Evolutionary conservation across 2,888 invertebrate genomes (phyloP).

Genomic region (Halictus ligatus): DNA sequence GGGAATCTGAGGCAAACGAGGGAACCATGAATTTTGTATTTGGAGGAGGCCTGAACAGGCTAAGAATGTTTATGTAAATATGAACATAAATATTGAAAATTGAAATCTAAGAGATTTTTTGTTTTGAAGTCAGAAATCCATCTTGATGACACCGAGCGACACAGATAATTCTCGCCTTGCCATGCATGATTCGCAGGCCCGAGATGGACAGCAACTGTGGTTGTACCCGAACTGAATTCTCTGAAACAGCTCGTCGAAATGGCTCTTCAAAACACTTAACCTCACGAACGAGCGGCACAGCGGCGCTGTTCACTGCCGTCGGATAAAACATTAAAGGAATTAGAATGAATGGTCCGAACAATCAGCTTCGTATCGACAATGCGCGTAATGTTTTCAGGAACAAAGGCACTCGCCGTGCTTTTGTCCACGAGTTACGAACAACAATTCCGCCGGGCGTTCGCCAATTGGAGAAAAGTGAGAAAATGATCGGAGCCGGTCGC

Average conservation of each 20-base stretch:
- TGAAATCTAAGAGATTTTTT: neutral
- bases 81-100: neutral
- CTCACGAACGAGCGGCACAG: neutral
- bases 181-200: neutral
- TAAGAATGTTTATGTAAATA: neutral
- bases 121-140: too few species aligned
- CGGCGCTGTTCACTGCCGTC: neutral
- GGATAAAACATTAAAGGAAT: conserved; percentile 32
- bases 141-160: neutral
- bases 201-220: neutral
- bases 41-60: too few species aligned
- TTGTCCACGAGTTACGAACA: conserved; percentile 19
- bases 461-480: conserved; percentile 23
- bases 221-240: neutral
- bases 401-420: conserved; percentile 5
- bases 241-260: neutral
- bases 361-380: conserved; percentile 5
- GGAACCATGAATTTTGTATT: too few species aligned
- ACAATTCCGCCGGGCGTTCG: conserved; percentile 8
- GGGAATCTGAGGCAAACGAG: too few species aligned
- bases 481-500: conserved; percentile 27
- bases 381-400: conserved; percentile 9
- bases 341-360: conserved; percentile 5
- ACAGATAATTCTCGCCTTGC: neutral
- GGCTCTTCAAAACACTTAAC: neutral